phyloP scores from a whole-genome alignment of 1,140 invertebrate species.

The Sinella curviseta region DNA sequence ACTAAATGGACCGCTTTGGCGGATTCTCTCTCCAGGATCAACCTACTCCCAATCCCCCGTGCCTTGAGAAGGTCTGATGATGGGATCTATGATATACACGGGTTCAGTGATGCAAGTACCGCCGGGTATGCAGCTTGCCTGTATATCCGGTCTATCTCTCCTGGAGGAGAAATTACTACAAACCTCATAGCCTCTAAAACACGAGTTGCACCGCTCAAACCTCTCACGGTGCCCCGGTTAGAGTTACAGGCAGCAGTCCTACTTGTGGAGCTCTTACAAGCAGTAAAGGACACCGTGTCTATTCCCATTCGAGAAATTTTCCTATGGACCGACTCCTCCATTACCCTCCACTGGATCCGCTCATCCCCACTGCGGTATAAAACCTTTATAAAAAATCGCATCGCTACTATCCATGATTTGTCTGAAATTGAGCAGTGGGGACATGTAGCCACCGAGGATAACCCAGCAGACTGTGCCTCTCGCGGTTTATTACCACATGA shows the following conservation, averaged over 20 bases:
- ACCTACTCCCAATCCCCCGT: neutral
- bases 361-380: slow-evolving; percentile 49
- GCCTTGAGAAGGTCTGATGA: neutral
- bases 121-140: slow-evolving; percentile 8
- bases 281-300: neutral
- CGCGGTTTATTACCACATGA: slow-evolving; percentile 51
- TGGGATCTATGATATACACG: neutral
- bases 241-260: slow-evolving; percentile 19
- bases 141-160: neutral
- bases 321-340: slow-evolving; percentile 10
- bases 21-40: neutral
- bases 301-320: neutral
- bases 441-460: slow-evolving; percentile 53
- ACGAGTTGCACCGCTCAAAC: neutral
- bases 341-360: neutral
- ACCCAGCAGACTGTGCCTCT: slow-evolving; percentile 57
- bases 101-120: slow-evolving; percentile 33
- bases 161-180: neutral
- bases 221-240: too few species aligned
- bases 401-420: slow-evolving; percentile 53
- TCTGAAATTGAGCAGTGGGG: slow-evolving; percentile 51
- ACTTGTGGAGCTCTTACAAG: neutral
- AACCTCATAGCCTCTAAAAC: slow-evolving; percentile 12
- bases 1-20: slow-evolving; percentile 44
- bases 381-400: slow-evolving; percentile 55